Evolutionary conservation across 2,113 vertebrate genomes (phyloP), one percentile per base, ranked within the genome.

Genomic region (Genyomyrus donnyi): DNA sequence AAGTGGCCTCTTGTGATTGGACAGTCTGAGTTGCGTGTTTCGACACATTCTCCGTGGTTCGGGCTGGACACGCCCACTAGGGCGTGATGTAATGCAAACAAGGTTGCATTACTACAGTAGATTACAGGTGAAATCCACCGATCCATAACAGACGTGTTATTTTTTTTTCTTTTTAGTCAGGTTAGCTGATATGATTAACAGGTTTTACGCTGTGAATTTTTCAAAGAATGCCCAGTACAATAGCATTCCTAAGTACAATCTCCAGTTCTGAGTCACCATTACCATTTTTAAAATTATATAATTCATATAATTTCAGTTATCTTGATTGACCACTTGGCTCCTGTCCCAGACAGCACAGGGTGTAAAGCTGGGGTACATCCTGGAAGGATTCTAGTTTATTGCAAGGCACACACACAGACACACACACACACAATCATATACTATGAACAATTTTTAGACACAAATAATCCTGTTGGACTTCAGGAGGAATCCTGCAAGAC

Each of bases 1-100:
- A 87, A 87, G 85, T 87, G 85, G 85, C 85, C 48, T 56, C 50
- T 48, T 35, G n/a, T 52, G 85, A 87, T 87, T 87, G 48, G 85
- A 87, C 85, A 87, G 50, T n/a, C 13, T 53, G 50, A 31, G n/a
- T 56, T 53, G 85, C 85, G n/a, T 87, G 85, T 87, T 87, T 53
- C 31, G 5, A 53, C 50, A 8, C 19, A 24, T 35, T 52, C 27
- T 11, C 11, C 19, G 85, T n/a, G 15, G 42, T 53, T n/a, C 1
- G 3, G 11, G 3, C 7, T 53, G 50, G 27, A 52, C 48, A 87
- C 85, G 31, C 85, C 85, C 50, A 56, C n/a, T n/a, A 35, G 31
- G 50, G 45, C 2, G 83, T 85, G 83, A 46, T 85, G 45, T 24
- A 24, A 85, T 85, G 45, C 45, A 85, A 48, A 46, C 83, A 85